phyloP scores from a whole-genome alignment of 2,113 vertebrate species.

The Alosa alosa region DNA sequence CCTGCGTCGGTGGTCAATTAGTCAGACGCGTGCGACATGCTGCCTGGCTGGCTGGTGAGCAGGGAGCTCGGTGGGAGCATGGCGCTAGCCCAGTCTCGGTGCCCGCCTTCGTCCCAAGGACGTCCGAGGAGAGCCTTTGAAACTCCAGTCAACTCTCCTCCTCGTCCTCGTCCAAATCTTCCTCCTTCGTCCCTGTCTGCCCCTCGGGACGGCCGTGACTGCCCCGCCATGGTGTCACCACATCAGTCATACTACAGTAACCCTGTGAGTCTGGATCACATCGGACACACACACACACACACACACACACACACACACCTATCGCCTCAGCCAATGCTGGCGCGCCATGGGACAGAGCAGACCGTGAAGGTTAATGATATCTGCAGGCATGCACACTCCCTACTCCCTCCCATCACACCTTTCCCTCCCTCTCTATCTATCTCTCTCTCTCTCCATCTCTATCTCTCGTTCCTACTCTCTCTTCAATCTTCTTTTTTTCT shows the following conservation, averaged over 20 bases:
- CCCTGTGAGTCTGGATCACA: neutral
- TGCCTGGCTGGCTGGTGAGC: neutral
- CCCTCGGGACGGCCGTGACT: neutral
- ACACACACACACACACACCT: neutral
- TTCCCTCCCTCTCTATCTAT: neutral
- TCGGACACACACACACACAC: neutral
- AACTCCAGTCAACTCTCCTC: neutral
- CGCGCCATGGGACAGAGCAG: neutral
- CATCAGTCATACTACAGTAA: constrained; percentile 1
- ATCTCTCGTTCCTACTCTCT: neutral
- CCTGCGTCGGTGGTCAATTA: neutral
- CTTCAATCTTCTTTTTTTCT: neutral
- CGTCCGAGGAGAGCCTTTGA: neutral
- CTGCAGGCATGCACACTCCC: constrained; percentile 12
- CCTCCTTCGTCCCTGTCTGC: neutral
- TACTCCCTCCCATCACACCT: neutral
- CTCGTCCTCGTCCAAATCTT: neutral
- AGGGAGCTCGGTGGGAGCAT: neutral
- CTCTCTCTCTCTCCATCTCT: neutral
- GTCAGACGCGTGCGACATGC: neutral
- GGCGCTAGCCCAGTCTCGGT: neutral
- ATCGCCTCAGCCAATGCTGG: neutral
- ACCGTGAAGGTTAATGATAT: constrained; percentile 46
- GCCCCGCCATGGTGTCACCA: neutral
- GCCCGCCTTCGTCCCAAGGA: neutral